Conservation (phyloP, 2,888 invertebrate genomes). For the Asteroscopus sphinx region DNA sequence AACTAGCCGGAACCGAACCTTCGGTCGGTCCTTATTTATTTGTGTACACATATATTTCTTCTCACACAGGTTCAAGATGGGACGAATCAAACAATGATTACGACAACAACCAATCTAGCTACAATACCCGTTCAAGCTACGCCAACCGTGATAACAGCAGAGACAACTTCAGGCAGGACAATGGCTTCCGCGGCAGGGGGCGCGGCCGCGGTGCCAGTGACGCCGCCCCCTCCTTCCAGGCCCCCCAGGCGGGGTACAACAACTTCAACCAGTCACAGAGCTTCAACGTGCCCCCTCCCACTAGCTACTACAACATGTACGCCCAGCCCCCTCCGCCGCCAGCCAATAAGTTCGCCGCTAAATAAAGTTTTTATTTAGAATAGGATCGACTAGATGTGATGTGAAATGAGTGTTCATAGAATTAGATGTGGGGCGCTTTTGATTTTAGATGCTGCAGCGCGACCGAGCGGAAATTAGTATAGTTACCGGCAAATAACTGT, state of each 20-base stretch:
- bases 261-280: slow-evolving; percentile 39
- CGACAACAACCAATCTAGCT: slow-evolving; percentile 48
- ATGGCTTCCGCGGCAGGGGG: slow-evolving; percentile 74
- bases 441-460: slow-evolving; percentile 14
- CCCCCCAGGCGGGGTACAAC: slow-evolving; percentile 28
- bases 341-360: slow-evolving; percentile 61
- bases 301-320: slow-evolving; percentile 85
- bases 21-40: no score
- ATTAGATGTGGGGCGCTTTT: slow-evolving; percentile 18
- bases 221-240: neutral
- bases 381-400: slow-evolving; percentile 50
- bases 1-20: no score
- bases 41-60: no score
- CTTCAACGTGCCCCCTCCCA: slow-evolving; percentile 72
- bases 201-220: slow-evolving; percentile 57
- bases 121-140: slow-evolving; percentile 54
- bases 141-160: slow-evolving; percentile 45
- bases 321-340: slow-evolving; percentile 80
- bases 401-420: slow-evolving; percentile 48
- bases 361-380: slow-evolving; percentile 53
- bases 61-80: slow-evolving; percentile 70
- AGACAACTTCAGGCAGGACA: slow-evolving; percentile 62
- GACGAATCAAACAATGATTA: slow-evolving; percentile 67
- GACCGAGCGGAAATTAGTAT: neutral
- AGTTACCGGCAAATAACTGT: no score